Evolutionary conservation across 2,888 invertebrate species (phyloP).

Genomic region (Phyto melanocephala): DNA sequence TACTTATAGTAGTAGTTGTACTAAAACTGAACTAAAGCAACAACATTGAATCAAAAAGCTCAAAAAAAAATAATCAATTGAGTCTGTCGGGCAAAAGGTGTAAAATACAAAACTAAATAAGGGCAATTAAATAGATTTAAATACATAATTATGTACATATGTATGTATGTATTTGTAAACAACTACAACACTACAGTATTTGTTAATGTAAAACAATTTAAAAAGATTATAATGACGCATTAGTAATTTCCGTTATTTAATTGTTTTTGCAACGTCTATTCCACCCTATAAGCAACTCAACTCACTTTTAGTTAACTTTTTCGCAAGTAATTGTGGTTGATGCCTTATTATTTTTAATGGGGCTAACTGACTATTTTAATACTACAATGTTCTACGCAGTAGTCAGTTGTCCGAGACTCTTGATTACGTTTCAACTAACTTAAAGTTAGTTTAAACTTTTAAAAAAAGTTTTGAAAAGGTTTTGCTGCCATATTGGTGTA

Average conservation of each 20-base stretch:
- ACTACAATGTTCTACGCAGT: no score
- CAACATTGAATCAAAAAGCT: not conserved
- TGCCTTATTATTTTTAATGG: no score
- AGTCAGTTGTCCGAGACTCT: no score
- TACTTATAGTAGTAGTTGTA: slow-evolving; percentile 24
- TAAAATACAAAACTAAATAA: slow-evolving; percentile 48
- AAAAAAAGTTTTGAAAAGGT: no score
- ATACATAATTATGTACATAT: not conserved
- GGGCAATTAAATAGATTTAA: slow-evolving; percentile 36
- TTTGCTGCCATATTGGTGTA: no score
- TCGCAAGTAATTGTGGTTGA: no score
- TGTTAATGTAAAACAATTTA: slow-evolving; percentile 6
- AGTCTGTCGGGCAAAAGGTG: slow-evolving; percentile 34
- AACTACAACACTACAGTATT: not conserved
- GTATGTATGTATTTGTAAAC: not conserved
- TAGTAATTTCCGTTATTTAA: slow-evolving; percentile 51
- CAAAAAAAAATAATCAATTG: not conserved
- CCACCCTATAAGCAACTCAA: no score
- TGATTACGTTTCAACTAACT: no score
- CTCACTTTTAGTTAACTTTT: no score
- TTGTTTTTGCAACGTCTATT: not conserved
- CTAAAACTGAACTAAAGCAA: slow-evolving; percentile 6
- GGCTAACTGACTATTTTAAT: no score
- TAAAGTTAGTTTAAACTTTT: no score
- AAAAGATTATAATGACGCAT: slow-evolving; percentile 34